A percentile compares a stretch with the other conserved stretches of the same genome.
phyloP scores from a whole-genome alignment of 1,140 invertebrate species.

The Aphis craccivora region DNA sequence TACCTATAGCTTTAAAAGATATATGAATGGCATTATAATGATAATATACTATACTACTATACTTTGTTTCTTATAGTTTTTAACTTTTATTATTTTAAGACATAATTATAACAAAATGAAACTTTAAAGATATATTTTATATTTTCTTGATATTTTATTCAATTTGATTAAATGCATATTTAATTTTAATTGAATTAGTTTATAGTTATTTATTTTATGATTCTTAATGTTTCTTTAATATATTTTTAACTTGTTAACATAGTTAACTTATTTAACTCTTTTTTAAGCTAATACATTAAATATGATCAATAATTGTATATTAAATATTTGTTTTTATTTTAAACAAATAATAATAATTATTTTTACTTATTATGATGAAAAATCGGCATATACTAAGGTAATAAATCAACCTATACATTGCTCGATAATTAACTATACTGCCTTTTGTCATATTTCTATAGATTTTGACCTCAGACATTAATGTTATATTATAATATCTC shows the following conservation, averaged over 20 bases:
- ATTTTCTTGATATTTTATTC: not conserved
- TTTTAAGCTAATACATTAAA: not conserved
- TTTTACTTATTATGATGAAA: not conserved
- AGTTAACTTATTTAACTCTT: not conserved
- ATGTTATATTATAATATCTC: not conserved
- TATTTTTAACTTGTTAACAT: not conserved
- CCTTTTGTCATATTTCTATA: not conserved
- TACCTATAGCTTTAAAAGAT: not conserved
- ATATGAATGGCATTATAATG: not conserved
- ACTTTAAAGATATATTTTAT: not conserved
- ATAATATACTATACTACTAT: not conserved
- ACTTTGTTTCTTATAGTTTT: not conserved
- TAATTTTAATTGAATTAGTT: not conserved
- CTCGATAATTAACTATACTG: not conserved
- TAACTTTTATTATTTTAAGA: not conserved
- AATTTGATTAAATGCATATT: not conserved
- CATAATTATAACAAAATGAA: not conserved
- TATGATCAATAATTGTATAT: not conserved
- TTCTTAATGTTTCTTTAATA: not conserved
- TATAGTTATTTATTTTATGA: not conserved
- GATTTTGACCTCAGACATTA: not conserved
- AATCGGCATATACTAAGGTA: not conserved
- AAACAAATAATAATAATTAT: not conserved
- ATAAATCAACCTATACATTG: not conserved
- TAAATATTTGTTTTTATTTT: too few relatives aligned